phyloP scores from a whole-genome alignment of 2,113 vertebrate genomes.

The Perognathus longimembris region DNA sequence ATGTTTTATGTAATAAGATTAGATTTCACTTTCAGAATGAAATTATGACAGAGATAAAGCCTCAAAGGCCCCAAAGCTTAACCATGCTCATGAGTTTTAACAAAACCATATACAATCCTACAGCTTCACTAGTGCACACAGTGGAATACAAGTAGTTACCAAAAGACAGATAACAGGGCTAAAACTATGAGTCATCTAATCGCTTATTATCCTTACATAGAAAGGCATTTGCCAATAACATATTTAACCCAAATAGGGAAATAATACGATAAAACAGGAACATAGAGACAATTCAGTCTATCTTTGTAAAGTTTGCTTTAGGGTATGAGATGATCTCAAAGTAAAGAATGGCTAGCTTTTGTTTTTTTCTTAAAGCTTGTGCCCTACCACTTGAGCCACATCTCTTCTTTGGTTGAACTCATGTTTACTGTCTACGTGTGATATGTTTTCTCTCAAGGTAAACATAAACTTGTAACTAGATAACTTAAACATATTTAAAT shows the following conservation, averaged over 20 bases:
- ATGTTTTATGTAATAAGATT: neutral
- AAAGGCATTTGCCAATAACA: constrained; percentile 46
- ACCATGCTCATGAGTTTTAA: constrained; percentile 25
- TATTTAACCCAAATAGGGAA: constrained; percentile 51
- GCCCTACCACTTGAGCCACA: no score
- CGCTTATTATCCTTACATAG: neutral
- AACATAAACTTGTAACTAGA: neutral
- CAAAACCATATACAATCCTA: neutral
- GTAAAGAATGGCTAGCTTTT: constrained; percentile 75
- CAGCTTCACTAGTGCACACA: neutral
- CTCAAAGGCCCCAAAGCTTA: constrained; percentile 16
- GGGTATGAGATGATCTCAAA: constrained; percentile 65
- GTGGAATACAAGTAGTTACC: constrained; percentile 29
- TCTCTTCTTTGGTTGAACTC: neutral
- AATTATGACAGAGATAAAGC: constrained; percentile 29
- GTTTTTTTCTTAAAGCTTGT: neutral
- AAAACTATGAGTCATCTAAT: constrained; percentile 25
- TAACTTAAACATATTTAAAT: constrained; percentile 14
- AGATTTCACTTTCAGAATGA: constrained; percentile 36
- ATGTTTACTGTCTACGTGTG: constrained; percentile 28
- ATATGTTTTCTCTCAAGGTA: neutral
- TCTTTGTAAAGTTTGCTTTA: constrained; percentile 57
- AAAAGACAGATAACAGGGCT: constrained; percentile 46
- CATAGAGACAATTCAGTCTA: constrained; percentile 38
- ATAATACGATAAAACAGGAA: constrained; percentile 55